Conservation (phyloP, 2,113 vertebrate genomes). For the Actenoides hombroni region DNA sequence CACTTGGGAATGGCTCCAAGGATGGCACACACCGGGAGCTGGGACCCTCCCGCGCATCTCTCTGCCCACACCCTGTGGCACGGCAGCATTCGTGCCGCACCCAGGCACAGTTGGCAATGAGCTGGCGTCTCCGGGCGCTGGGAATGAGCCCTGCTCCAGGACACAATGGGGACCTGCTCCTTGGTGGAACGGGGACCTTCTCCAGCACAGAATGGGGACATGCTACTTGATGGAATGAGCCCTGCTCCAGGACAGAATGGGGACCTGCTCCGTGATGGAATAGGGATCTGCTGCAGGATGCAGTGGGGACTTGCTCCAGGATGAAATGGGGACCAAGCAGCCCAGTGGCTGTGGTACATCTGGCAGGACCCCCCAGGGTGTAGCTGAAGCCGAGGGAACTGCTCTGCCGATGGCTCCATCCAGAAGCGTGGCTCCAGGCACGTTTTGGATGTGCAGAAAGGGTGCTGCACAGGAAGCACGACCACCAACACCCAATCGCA, state of each 20-base stretch:
- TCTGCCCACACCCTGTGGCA: not conserved
- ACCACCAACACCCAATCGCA: rapidly evolving
- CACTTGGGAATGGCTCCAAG: not conserved
- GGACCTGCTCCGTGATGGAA: no score
- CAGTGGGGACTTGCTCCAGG: no score
- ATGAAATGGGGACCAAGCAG: rapidly evolving
- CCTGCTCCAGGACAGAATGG: no score
- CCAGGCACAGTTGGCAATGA: not conserved
- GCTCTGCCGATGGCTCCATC: not conserved
- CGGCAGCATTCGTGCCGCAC: rapidly evolving
- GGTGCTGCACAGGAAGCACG: not conserved
- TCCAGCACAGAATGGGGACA: no score
- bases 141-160: not conserved
- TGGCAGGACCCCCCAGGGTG: no score
- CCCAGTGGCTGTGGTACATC: rapidly evolving
- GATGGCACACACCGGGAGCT: not conserved
- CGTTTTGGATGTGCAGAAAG: not conserved
- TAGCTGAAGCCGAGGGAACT: not conserved
- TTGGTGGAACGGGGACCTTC: no score
- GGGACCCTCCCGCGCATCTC: not conserved
- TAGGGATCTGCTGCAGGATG: no score
- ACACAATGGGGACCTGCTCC: no score
- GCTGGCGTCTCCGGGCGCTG: rapidly evolving
- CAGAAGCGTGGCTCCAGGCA: not conserved
- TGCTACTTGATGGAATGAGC: no score